phyloP scores from a whole-genome alignment of 2,888 invertebrate species.

The Drosophila pseudotalamancana region DNA sequence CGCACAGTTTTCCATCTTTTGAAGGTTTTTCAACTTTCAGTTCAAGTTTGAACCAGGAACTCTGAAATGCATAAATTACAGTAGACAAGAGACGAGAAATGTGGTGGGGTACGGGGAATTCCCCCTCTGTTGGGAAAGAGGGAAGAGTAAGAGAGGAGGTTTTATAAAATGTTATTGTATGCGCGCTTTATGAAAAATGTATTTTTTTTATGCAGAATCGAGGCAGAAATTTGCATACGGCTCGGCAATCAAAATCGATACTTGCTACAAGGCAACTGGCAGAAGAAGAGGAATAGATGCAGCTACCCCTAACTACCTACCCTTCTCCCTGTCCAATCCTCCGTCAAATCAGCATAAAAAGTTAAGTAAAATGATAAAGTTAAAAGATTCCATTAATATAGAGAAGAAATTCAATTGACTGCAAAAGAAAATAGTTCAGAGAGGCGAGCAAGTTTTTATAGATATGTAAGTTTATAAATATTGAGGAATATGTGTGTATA shows the following conservation, averaged over 20 bases:
- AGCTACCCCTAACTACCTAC: not conserved
- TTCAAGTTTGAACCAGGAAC: not conserved
- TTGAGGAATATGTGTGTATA: too few relatives aligned
- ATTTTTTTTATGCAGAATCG: slow-evolving; percentile 4
- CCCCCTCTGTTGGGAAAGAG: not conserved
- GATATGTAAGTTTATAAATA: too few relatives aligned
- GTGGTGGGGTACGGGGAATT: too few relatives aligned
- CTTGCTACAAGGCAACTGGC: not conserved
- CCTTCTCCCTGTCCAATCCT: not conserved
- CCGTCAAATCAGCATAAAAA: too few relatives aligned
- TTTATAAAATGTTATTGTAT: slow-evolving; percentile 12
- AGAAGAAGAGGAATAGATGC: not conserved
- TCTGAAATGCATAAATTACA: slow-evolving; percentile 25
- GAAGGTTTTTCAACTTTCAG: not conserved
- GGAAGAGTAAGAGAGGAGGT: not conserved
- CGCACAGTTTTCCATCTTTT: too few relatives aligned
- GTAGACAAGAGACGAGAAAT: not conserved
- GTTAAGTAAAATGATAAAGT: too few relatives aligned
- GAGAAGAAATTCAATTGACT: too few relatives aligned
- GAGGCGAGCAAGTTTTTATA: too few relatives aligned
- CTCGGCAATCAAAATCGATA: slow-evolving; percentile 28
- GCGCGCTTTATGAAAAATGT: not conserved
- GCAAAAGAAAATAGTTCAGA: too few relatives aligned
- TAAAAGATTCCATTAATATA: too few relatives aligned
- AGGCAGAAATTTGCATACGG: slow-evolving; percentile 16